A percentile compares a stretch with the other conserved stretches of the same genome.
phyloP scores from a whole-genome alignment of 1,140 invertebrate genomes.

The Heliconius eleuchia region DNA sequence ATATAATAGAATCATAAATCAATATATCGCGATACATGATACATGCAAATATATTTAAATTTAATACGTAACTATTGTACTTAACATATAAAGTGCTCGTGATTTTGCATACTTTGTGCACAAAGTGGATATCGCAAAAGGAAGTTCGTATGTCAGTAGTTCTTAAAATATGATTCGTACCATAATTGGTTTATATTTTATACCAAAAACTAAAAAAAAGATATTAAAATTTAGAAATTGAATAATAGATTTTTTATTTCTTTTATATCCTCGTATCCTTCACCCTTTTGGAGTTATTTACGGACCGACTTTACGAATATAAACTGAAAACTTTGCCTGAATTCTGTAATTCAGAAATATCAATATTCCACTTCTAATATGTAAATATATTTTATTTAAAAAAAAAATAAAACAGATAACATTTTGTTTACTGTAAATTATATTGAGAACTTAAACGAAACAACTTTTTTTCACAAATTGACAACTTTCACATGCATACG shows the following conservation, averaged over 20 bases:
- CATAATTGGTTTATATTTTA: neutral
- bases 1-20: neutral
- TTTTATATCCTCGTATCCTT: too few relatives aligned
- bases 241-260: too few relatives aligned
- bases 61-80: neutral
- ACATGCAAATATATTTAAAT: constrained; percentile 11
- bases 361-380: too few relatives aligned
- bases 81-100: neutral
- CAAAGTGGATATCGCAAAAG: neutral
- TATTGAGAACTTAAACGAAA: too few relatives aligned
- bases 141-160: neutral
- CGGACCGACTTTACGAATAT: too few relatives aligned
- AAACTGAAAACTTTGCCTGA: neutral
- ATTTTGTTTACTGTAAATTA: too few relatives aligned
- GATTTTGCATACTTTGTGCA: neutral
- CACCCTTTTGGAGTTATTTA: too few relatives aligned
- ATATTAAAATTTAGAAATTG: too few relatives aligned
- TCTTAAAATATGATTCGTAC: neutral
- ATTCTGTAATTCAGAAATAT: too few relatives aligned
- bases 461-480: neutral
- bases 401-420: too few relatives aligned
- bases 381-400: too few relatives aligned
- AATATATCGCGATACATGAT: neutral
- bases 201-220: neutral
- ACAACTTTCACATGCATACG: neutral